Evolutionary conservation across 2,888 invertebrate genomes (phyloP), one percentile per base, ranked within the genome.

Genomic region (Dicycla oo): DNA sequence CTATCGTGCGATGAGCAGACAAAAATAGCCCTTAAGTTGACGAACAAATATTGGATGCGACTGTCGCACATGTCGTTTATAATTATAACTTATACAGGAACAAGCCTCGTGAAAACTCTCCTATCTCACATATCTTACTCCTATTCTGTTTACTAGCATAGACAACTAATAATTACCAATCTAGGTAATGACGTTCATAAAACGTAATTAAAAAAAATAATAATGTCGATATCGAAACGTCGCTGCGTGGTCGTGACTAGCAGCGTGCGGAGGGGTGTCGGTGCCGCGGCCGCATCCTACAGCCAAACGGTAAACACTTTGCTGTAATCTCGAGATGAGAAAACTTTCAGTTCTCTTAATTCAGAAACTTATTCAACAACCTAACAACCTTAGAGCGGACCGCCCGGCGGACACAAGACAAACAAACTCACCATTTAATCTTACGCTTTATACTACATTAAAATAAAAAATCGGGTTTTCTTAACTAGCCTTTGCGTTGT

Each of bases 271-370:
- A 82, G 83, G 86, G 87, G 88, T 86, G 90, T 85, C 87, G 85
- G 88, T 88, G 88, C 80, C 91, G 91, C 92, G 92, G 93, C 93
- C 92, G 93, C 94, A 91, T 94, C 94, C 92, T 91, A 90, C 94
- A 95, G 95, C 95, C 95, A 94, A 95, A 96, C 96, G 96, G 96
- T 96, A 96, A 96, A 96, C 96, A 96, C 96, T 96, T 96, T 93
- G 95, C 96, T 95, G 96, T 96, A 96, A 96, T 96, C 96, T 96
- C 95, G 94, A 96, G 96, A 96, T 96, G 96, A 96, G 96, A 96
- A 96, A 96, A 96, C 96, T 96, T 96, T 95, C 95, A 96, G 96
- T 96, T 95, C 95, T 96, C 96, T 96, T 96, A 96, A 96, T 96
- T 96, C 96, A 96, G 95, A 96, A 96, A 96, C 95, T 96, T 96